These are phyloP conservation scores for Pseudonaja textilis DNA, from an alignment of 2,113 vertebrate species.

Conservation along the genomic window DNA sequence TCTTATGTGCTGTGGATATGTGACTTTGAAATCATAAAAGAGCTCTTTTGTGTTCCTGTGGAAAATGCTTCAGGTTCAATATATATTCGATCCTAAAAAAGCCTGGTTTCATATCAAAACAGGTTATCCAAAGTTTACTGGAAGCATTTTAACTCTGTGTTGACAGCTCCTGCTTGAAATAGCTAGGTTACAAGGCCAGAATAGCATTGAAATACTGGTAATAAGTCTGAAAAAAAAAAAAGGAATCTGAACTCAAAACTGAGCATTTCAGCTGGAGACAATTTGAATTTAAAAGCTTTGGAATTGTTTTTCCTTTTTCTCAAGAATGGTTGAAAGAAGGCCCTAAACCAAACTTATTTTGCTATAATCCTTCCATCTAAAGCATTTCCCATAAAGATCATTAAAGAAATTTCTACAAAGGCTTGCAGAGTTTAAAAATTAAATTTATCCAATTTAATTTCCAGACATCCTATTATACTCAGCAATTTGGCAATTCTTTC, in stretches of 20 bases:
- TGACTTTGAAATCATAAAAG: not conserved
- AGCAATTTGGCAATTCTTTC: not conserved
- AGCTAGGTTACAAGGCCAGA: not conserved
- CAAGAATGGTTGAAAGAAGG: not conserved
- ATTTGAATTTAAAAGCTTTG: not conserved
- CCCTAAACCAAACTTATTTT: not conserved
- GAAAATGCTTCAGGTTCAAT: not conserved
- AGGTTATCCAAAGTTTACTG: not conserved
- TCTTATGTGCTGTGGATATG: not conserved
- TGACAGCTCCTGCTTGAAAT: not conserved
- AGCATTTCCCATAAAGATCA: not conserved
- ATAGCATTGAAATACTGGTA: not conserved
- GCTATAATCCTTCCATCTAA: not conserved
- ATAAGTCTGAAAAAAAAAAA: not conserved
- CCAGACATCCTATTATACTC: not conserved
- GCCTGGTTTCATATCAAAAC: not conserved
- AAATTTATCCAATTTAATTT: not conserved
- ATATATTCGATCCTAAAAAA: not conserved
- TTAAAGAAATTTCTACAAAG: not conserved
- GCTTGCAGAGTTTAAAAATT: not conserved
- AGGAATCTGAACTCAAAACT: not conserved
- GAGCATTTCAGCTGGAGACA: not conserved
- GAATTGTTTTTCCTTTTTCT: not conserved
- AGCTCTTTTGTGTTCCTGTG: not conserved
- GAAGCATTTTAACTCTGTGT: not conserved